A percentile compares a stretch with the other conserved stretches of the same genome.
Evolutionary conservation across 2,797 vertebrate species (phyloP).

Genomic region (Lagorchestes hirsutus): DNA sequence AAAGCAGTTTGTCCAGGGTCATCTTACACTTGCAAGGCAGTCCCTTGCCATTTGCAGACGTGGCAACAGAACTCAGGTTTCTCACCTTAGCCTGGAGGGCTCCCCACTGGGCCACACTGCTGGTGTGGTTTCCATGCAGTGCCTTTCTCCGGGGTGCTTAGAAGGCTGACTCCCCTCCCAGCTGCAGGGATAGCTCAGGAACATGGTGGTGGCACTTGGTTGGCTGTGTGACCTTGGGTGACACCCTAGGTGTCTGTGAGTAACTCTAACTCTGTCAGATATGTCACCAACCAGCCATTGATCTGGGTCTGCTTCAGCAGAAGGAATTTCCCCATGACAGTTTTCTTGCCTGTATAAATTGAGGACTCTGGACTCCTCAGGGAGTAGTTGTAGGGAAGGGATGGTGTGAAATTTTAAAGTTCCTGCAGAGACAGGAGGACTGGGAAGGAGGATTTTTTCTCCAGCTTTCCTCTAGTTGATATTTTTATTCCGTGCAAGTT

Average conservation of each 20-base stretch:
- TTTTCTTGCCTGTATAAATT: background rate
- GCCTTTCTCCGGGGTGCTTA: background rate
- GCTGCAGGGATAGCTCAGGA: background rate
- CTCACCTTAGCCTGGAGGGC: background rate
- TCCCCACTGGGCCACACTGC: background rate
- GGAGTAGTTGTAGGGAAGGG: background rate
- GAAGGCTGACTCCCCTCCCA: background rate
- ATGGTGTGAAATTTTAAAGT: background rate
- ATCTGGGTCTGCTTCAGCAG: background rate
- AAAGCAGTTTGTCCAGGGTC: too few species aligned
- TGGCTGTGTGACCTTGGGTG: background rate
- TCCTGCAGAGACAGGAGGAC: background rate
- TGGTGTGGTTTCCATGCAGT: background rate
- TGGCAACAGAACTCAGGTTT: background rate
- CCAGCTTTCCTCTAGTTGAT: background rate
- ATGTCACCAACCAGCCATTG: background rate
- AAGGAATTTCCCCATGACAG: background rate
- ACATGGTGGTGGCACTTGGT: background rate
- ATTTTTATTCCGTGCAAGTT: background rate
- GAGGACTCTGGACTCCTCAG: background rate
- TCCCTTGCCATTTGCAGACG: background rate
- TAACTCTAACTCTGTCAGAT: background rate
- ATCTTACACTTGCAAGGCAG: too few species aligned
- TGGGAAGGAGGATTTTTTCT: background rate
- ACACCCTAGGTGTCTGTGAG: too few species aligned